phyloP scores from a whole-genome alignment of 35 echinoderm and acorn worm species.

The Patiria miniata region DNA sequence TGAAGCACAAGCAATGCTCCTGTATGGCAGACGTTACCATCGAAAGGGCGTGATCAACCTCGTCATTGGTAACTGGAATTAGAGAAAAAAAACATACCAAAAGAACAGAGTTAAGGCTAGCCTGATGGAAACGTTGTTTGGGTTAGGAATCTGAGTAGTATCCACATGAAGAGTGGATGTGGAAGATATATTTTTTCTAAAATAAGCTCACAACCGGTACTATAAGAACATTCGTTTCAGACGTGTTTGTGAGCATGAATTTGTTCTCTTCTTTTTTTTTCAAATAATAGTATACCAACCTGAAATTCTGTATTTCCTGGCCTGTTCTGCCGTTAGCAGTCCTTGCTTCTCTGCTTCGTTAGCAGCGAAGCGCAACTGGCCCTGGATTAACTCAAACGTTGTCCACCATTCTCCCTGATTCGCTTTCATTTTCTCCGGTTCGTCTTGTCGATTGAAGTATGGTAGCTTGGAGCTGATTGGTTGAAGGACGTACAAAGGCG shows the following conservation, averaged over 20 bases:
- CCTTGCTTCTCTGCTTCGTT: neutral
- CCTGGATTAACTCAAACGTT: constrained; percentile 31
- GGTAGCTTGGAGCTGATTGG: constrained; percentile 50
- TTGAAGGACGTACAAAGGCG: constrained; percentile 68
- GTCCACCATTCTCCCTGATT: constrained; percentile 49
- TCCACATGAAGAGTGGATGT: neutral
- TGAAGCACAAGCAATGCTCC: constrained; percentile 51
- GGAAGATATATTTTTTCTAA: neutral
- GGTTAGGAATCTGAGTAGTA: neutral
- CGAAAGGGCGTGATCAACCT: constrained; percentile 37
- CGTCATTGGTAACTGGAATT: constrained; percentile 42
- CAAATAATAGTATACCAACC: constrained; percentile 13
- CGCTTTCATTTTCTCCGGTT: constrained; percentile 22
- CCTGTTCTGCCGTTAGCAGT: constrained; percentile 1
- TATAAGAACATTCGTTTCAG: neutral
- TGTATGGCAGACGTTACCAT: constrained; percentile 13
- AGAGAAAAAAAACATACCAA: neutral
- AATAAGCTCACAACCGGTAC: neutral
- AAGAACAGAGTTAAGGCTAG: neutral
- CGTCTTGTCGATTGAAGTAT: constrained; percentile 29
- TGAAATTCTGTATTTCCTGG: constrained; percentile 58
- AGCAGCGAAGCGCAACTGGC: constrained; percentile 35
- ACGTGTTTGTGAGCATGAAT: neutral
- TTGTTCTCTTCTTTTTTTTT: neutral
- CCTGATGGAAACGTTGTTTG: neutral